Conservation (phyloP, 2,888 invertebrate species). For the Trichopria drosophilae region DNA sequence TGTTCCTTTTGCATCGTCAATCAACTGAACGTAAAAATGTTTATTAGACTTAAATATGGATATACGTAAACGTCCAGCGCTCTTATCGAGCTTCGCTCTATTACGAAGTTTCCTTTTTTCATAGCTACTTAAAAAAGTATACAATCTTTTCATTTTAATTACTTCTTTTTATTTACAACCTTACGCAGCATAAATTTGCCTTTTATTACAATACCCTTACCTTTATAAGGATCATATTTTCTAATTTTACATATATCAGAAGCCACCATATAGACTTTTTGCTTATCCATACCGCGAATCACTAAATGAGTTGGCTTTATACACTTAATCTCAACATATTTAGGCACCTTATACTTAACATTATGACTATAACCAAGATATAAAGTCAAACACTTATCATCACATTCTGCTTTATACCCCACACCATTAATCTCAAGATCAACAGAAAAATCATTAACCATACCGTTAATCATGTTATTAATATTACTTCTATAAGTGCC, state of each 20-base stretch:
- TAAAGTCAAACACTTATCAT: constrained; percentile 14
- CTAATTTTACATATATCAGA: constrained; percentile 12
- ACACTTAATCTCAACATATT: constrained; percentile 16
- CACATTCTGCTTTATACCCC: constrained; percentile 14
- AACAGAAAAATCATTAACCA: constrained; percentile 10
- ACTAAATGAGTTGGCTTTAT: constrained; percentile 13
- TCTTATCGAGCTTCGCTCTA: no score
- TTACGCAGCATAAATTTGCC: no score
- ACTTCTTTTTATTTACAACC: constrained; percentile 19
- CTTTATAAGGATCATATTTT: constrained; percentile 17
- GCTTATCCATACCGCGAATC: constrained; percentile 14
- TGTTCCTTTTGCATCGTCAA: no score
- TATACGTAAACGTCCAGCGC: no score
- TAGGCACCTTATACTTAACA: constrained; percentile 15
- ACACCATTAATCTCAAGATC: constrained; percentile 15
- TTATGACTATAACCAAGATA: constrained; percentile 18
- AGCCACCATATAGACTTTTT: constrained; percentile 9
- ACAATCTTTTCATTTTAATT: no score
- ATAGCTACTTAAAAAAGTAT: no score
- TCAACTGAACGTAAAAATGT: no score
- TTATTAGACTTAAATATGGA: no score
- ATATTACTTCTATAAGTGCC: constrained; percentile 9
- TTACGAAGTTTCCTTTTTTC: no score
- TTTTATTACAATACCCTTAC: constrained; percentile 17
- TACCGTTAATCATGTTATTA: constrained; percentile 10